Percentiles rank a stretch among this genome's conserved stretches.
These are phyloP conservation scores for Crypturellus undulatus DNA, from an alignment of 2,113 vertebrate genomes.

Conservation along the genomic window DNA sequence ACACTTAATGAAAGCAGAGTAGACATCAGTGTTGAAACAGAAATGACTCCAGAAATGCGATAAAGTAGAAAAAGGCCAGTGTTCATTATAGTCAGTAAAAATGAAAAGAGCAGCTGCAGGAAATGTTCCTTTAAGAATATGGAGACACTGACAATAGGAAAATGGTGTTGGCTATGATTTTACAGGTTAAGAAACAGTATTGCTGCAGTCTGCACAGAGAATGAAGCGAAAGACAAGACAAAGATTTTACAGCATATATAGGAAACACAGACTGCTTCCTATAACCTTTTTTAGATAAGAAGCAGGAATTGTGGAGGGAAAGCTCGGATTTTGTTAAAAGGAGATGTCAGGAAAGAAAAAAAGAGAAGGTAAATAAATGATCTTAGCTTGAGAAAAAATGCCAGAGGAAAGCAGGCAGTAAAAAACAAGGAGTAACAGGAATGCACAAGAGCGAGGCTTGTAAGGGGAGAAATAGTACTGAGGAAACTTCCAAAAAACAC, in stretches of 20 bases:
- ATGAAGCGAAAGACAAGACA: background rate
- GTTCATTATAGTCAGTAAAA: background rate
- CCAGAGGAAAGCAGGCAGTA: background rate
- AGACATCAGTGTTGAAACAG: background rate
- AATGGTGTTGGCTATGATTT: background rate
- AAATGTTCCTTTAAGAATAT: constrained; percentile 17
- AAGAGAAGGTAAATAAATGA: background rate
- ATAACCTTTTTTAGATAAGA: background rate
- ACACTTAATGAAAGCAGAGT: background rate
- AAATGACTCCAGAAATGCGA: background rate
- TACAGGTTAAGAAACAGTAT: background rate
- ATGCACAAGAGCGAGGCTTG: background rate
- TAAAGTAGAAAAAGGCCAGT: background rate
- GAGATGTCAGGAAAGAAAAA: background rate
- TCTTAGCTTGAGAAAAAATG: background rate
- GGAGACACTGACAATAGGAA: background rate
- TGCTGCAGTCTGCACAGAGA: background rate
- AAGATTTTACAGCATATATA: background rate
- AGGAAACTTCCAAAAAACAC: constrained; percentile 6
- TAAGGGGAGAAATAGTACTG: background rate
- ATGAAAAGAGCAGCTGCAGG: background rate
- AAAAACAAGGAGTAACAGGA: constrained; percentile 33
- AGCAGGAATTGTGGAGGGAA: background rate
- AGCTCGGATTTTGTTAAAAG: background rate
- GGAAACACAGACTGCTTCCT: background rate